Conservation (phyloP, 2,797 vertebrate genomes). For the Diplodus puntazzo region DNA sequence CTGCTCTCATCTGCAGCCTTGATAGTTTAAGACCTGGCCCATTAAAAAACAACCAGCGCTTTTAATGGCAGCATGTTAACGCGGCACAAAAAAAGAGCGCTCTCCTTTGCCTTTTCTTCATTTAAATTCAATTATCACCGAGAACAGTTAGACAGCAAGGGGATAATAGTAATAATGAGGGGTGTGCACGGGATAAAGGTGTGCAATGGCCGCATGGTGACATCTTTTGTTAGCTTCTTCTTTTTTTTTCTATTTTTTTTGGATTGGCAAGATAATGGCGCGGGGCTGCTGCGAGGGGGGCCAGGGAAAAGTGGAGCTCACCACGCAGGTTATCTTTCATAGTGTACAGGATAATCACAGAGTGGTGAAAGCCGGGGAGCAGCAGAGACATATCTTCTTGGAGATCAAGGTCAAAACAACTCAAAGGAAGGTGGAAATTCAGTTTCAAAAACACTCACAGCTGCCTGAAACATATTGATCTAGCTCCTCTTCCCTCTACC, state of each 20-base stretch:
- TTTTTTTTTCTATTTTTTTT: slow-evolving; percentile 63
- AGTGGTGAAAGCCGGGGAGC: slow-evolving; percentile 72
- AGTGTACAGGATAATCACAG: slow-evolving; percentile 84
- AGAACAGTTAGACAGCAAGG: slow-evolving; percentile 77
- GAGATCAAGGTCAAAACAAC: slow-evolving; percentile 88
- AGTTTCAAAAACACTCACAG: slow-evolving; percentile 83
- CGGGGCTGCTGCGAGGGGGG: slow-evolving; percentile 63
- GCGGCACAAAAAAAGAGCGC: slow-evolving; percentile 64
- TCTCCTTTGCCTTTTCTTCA: slow-evolving; percentile 76
- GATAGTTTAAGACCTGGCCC: slow-evolving; percentile 65
- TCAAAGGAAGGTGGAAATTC: slow-evolving; percentile 84
- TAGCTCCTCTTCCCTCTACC: slow-evolving; percentile 75
- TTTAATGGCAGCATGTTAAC: slow-evolving; percentile 77
- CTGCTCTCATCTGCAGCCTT: slow-evolving; percentile 34
- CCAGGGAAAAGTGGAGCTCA: slow-evolving; percentile 74
- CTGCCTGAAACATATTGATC: slow-evolving; percentile 84
- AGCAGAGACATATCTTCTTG: slow-evolving; percentile 77
- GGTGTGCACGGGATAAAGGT: slow-evolving; percentile 72
- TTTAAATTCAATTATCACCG: slow-evolving; percentile 82
- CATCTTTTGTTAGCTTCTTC: slow-evolving; percentile 82
- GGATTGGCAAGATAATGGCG: slow-evolving; percentile 85
- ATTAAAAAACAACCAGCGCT: slow-evolving; percentile 72
- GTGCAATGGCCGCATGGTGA: slow-evolving; percentile 69
- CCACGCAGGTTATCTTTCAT: slow-evolving; percentile 82
- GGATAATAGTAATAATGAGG: slow-evolving; percentile 84